A percentile compares a stretch with the other conserved stretches of the same genome.
phyloP scores from a whole-genome alignment of 2,797 vertebrate genomes.

The Sebastes glaucus region DNA sequence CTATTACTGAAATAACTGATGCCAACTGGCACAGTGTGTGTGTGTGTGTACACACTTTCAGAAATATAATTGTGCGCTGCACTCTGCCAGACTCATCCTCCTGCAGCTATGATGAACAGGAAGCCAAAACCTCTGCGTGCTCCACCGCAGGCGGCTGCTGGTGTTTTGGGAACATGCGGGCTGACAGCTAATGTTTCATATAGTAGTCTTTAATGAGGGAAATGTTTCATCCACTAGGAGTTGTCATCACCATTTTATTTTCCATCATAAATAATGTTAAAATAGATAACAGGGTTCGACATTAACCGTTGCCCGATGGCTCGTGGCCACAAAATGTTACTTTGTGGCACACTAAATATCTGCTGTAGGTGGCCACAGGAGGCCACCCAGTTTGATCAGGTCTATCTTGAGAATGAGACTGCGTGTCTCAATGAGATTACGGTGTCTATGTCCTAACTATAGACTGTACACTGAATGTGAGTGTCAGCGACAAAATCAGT shows the following conservation, averaged over 20 bases:
- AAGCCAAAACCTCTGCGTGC: constrained; percentile 11
- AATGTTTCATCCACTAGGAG: not conserved
- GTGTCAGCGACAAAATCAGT: no score
- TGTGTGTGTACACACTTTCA: constrained; percentile 1
- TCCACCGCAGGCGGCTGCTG: not conserved
- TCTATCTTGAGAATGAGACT: no score
- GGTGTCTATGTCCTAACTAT: no score
- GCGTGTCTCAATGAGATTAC: no score
- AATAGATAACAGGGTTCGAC: not conserved
- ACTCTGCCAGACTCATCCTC: constrained; percentile 15
- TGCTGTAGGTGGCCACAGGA: no score
- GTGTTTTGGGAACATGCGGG: not conserved
- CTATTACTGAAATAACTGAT: constrained; percentile 32
- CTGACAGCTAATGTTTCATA: constrained; percentile 17
- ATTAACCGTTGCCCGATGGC: no score
- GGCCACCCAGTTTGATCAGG: no score
- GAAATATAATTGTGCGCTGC: constrained; percentile 13
- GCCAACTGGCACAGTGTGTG: constrained; percentile 30
- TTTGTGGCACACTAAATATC: no score
- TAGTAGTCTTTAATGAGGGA: constrained; percentile 6
- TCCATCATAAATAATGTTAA: not conserved
- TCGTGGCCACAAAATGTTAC: no score
- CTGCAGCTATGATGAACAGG: constrained; percentile 18
- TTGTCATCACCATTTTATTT: not conserved
- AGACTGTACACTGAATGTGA: no score